Conservation (phyloP, 2,797 vertebrate species). For the Nyctalus aviator region DNA sequence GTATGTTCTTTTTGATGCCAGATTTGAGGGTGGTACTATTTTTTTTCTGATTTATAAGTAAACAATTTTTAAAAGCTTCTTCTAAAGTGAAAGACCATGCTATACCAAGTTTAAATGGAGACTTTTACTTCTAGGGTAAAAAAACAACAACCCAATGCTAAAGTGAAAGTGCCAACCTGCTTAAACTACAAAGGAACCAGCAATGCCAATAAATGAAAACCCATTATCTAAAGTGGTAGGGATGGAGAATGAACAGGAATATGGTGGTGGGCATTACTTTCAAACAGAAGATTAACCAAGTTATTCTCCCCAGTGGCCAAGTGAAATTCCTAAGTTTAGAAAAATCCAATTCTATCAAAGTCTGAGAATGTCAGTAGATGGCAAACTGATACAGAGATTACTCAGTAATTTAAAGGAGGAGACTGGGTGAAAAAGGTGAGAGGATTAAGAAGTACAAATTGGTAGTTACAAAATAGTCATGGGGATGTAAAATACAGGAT, state of each 20-base stretch:
- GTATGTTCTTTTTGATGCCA: not conserved
- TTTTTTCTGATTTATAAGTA: constrained; percentile 19
- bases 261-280: not conserved
- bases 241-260: not conserved
- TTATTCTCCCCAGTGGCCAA: not conserved
- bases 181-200: not conserved
- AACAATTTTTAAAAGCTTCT: constrained; percentile 30
- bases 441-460: not conserved
- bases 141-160: not conserved
- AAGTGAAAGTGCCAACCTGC: not conserved
- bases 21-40: not conserved
- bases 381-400: not conserved
- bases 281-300: not conserved
- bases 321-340: constrained; percentile 13
- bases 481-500: not conserved
- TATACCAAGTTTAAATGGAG: constrained; percentile 9
- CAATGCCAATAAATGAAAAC: constrained; percentile 34
- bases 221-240: not conserved
- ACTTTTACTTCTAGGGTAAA: not conserved
- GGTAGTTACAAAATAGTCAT: not conserved
- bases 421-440: not conserved
- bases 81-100: not conserved
- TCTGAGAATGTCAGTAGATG: not conserved
- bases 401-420: not conserved
- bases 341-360: not conserved